Base-by-base conservation (phyloP, 2,888 invertebrate species). In the Cynaeus angustus region DNA sequence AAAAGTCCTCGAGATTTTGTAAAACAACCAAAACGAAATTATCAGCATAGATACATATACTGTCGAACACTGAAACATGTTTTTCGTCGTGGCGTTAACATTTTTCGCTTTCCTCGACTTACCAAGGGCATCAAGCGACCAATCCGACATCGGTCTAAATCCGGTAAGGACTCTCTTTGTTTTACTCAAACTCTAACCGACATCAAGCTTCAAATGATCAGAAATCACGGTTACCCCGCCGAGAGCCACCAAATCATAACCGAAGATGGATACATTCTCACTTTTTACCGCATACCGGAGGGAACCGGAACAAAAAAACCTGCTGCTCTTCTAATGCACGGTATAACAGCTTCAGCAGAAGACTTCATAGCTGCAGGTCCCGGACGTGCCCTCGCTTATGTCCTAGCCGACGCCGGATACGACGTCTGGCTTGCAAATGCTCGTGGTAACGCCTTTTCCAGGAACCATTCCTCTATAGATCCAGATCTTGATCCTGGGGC, bases 261-360 rank as follows among this genome's bases (percentile, higher is more conserved):
- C 0, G 74, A 82, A 13, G 89, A 90, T 80, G 89, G 88, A 0
- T 90, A 87, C 77, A 82, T 89, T 26, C 73, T 87, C 45, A 82
- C 84, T 33, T 70, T 85, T 10, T 84, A 85, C 75, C 79, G 86
- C 62, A 83, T 86, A 14, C 78, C 83, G 4, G 21, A 21, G 2
- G 33, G 48, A 7, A 43, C 13, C 28, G n/a, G n/a, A n/a, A 10
- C 43, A n/a, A 14, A 75, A 72, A 78, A 74, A 77, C 86, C 77
- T 75, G 92, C 87, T 8, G 91, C 90, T 66, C 85, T 94, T 64
- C 81, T 95, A 37, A 92, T 94, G 78, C 94, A 94, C 79, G 96
- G 96, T 0, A 84, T 96, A 1, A 84, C 93, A 0, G 89, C 90
- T 10, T 91, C 91, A 76, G 91, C 93, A 0, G 90, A 91, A 0